These are phyloP conservation scores for Coendou prehensilis DNA, from an alignment of 2,797 vertebrate genomes.

Conservation along the genomic window DNA sequence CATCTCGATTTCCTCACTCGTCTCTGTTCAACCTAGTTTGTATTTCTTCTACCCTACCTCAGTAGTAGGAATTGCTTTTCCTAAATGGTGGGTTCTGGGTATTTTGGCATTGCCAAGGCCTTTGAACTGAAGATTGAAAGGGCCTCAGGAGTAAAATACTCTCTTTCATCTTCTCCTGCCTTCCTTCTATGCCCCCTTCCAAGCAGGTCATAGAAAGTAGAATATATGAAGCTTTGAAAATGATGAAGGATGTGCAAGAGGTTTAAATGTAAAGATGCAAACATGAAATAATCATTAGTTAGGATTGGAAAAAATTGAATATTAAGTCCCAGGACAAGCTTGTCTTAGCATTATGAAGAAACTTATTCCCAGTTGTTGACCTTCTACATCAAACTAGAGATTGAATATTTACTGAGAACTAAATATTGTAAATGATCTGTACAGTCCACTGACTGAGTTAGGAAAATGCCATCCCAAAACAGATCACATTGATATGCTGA, in stretches of 20 bases:
- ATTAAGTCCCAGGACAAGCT: neutral
- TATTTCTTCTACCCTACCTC: neutral
- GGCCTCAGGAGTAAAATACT: neutral
- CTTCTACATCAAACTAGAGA: neutral
- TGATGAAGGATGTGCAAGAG: neutral
- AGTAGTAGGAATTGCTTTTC: neutral
- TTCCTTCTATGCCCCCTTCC: neutral
- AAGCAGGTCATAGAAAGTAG: neutral
- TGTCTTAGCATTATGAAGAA: slow-evolving; percentile 43
- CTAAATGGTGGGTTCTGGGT: neutral
- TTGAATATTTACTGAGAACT: slow-evolving; percentile 25
- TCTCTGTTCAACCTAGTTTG: neutral
- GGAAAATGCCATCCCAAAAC: neutral
- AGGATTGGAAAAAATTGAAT: neutral
- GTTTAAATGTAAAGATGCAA: neutral
- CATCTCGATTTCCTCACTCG: neutral
- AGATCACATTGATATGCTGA: neutral
- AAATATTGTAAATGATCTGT: neutral
- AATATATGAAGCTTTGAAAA: neutral
- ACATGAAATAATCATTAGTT: slow-evolving; percentile 23
- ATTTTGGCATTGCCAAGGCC: neutral
- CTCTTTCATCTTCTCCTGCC: neutral
- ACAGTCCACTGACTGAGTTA: neutral
- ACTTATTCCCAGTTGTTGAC: neutral
- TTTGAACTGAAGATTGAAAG: neutral